Conservation (phyloP, 2,888 invertebrate genomes). For the Malthinus seriepunctatus region DNA sequence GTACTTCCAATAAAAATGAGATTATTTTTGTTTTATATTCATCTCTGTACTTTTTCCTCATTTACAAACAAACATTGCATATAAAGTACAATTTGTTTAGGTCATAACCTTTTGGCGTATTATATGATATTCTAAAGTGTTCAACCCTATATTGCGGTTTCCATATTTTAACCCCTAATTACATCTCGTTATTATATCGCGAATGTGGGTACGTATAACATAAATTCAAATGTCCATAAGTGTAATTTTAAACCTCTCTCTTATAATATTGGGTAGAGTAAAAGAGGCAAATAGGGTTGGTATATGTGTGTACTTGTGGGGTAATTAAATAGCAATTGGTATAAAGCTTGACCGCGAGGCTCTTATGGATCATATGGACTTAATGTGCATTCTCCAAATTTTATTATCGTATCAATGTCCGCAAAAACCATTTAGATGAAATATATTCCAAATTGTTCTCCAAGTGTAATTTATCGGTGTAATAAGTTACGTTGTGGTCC, state of each 20-base stretch:
- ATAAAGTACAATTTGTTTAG: too few relatives aligned
- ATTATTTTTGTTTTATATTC: neutral
- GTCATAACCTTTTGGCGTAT: slow-evolving; percentile 8
- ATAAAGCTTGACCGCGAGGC: slow-evolving; percentile 40
- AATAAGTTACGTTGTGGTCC: neutral
- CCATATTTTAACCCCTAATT: slow-evolving; percentile 36
- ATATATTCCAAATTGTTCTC: slow-evolving; percentile 32
- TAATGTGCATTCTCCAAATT: slow-evolving; percentile 50
- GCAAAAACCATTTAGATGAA: slow-evolving; percentile 39
- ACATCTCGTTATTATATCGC: slow-evolving; percentile 34
- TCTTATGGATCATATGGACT: slow-evolving; percentile 49
- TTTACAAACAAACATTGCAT: too few relatives aligned
- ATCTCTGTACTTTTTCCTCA: neutral
- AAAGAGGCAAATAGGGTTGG: slow-evolving; percentile 5
- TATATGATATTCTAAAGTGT: slow-evolving; percentile 15
- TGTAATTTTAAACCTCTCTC: slow-evolving; percentile 1
- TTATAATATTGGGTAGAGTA: neutral
- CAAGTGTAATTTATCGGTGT: slow-evolving; percentile 22
- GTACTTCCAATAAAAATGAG: neutral
- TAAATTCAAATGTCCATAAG: neutral
- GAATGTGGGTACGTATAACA: neutral
- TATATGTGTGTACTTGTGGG: slow-evolving; percentile 8
- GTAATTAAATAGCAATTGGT: slow-evolving; percentile 46
- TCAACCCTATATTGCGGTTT: slow-evolving; percentile 16
- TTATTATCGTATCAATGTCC: slow-evolving; percentile 48